Conservation (phyloP, 2,113 vertebrate species). For the Psilopogon haemacephalus region DNA sequence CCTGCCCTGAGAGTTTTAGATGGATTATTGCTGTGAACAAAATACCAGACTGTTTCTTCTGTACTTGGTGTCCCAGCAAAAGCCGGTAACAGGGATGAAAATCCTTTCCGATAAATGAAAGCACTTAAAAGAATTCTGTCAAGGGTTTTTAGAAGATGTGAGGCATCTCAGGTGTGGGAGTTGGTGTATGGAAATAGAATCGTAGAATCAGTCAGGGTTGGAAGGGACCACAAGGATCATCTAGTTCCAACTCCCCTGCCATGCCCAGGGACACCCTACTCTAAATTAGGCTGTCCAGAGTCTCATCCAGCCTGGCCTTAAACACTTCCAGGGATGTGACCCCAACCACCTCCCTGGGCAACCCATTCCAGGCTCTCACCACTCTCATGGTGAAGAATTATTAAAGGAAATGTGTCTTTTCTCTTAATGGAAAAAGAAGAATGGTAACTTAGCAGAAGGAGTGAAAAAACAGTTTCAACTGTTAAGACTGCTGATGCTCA, state of each 20-base stretch:
- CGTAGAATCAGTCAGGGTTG: no score
- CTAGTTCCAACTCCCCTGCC: no score
- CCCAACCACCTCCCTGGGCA: no score
- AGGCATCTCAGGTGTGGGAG: neutral
- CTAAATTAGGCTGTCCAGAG: no score
- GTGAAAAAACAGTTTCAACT: neutral
- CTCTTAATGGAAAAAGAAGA: neutral
- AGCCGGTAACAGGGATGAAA: neutral
- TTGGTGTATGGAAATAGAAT: neutral
- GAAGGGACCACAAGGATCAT: no score
- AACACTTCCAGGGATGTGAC: no score
- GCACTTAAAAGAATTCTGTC: neutral
- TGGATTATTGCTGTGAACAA: neutral
- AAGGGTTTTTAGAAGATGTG: neutral
- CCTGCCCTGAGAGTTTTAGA: neutral
- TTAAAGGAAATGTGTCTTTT: neutral
- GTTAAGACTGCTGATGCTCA: neutral
- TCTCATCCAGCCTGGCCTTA: no score
- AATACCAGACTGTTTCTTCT: neutral
- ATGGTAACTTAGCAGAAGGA: neutral
- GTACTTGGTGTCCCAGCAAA: neutral
- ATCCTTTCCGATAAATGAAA: neutral
- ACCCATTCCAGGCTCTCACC: no score
- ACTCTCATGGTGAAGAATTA: no score
- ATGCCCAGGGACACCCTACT: no score